Base-by-base conservation (phyloP, 2,797 vertebrate species). In the Crenuchus spilurus region DNA sequence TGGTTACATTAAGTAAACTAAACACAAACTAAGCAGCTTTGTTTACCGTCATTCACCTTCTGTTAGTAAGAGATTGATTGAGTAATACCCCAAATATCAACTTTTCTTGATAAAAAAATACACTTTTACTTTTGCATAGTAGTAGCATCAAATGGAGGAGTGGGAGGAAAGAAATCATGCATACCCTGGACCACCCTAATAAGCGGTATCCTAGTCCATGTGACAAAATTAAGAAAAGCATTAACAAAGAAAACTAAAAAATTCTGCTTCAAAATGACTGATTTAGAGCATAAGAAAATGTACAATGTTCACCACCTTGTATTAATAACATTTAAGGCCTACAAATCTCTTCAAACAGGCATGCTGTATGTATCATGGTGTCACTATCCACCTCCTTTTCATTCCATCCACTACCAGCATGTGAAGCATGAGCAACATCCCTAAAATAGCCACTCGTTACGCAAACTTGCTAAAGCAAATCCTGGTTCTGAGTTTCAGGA, bases 401-500 rank as follows among this genome's bases (percentile, higher is more conserved):
- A 33, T 41, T 65, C 24, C 31, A 16, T 57, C 20, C 42, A 51
- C 68, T 55, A 64, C 49, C 31, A 55, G 14, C 31, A 52, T 44
- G 62, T 66, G 62, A 89, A 89, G 84, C 88, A 73, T 65, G 85
- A 84, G 64, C 54, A 63, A 72, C 35, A 74, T 72, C 81, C 84
- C 85, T 77, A 83, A 70, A 90, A 90, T 89, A 92, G 84, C 80
- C 51, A 79, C 62, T 76, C 74, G 76, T 80, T 82, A 84, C 67
- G 81, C 75, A 80, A 79, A 65, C 46, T 46, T 68, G 82, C 74
- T 79, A 72, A 84, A 74, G 80, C 85, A 76, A 88, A 81, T 78
- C 42, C 55, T 80, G 82, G 73, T 68, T 70, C 42, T 74, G 60
- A 39, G 63, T 75, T 55, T 70, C 80, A 78, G 74, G 52, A 70